Conservation (phyloP, 2,797 vertebrate species). For the Limosa lapponica region DNA sequence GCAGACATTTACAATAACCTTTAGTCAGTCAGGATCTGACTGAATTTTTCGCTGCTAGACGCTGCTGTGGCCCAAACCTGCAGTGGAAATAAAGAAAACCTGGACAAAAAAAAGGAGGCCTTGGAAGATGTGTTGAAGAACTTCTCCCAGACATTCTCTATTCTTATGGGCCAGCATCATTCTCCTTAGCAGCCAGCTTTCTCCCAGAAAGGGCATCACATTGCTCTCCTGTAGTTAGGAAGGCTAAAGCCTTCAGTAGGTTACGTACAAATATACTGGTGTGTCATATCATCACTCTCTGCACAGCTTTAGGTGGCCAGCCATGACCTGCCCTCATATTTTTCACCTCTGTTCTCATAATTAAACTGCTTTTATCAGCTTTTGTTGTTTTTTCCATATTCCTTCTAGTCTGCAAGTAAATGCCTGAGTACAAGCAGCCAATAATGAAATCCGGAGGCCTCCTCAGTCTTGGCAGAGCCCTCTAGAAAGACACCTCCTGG, state of each 20-base stretch:
- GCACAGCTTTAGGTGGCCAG: not conserved
- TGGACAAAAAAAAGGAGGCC: not conserved
- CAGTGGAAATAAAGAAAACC: not conserved
- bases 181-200: not conserved
- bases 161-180: not conserved
- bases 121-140: not conserved
- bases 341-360: not conserved
- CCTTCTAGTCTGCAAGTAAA: not conserved
- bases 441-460: not conserved
- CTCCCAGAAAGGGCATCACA: not conserved
- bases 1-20: not conserved
- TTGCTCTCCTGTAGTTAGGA: not conserved
- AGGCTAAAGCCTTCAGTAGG: not conserved
- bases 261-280: not conserved
- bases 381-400: not conserved
- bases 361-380: not conserved
- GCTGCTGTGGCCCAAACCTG: not conserved
- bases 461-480: not conserved
- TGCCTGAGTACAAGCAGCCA: not conserved
- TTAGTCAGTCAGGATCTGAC: not conserved
- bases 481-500: not conserved
- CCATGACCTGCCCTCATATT: not conserved
- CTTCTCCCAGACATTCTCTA: not conserved
- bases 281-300: not conserved
- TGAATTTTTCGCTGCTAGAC: not conserved